Conservation (phyloP, 2,888 invertebrate genomes). For the Drosophila atroscutellata region DNA sequence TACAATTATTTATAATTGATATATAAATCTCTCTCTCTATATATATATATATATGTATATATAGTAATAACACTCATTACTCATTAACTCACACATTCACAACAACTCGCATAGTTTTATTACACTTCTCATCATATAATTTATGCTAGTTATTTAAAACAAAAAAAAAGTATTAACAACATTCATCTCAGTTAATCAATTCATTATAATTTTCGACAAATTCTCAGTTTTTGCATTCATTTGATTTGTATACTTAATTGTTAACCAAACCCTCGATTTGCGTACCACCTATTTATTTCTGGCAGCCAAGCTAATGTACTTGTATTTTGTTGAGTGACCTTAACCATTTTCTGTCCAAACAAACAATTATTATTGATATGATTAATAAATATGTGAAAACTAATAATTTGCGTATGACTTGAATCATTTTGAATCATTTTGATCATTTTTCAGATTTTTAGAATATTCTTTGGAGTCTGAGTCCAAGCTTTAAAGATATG, state of each 20-base stretch:
- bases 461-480: neutral
- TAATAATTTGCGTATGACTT: neutral
- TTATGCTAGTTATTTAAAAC: slow-evolving; percentile 34
- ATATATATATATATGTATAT: slow-evolving; percentile 23
- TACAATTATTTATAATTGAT: slow-evolving; percentile 59
- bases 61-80: slow-evolving; percentile 42
- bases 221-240: slow-evolving; percentile 17
- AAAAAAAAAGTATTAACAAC: slow-evolving; percentile 44
- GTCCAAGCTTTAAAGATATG: too few relatives aligned
- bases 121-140: slow-evolving; percentile 37
- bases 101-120: slow-evolving; percentile 63
- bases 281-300: slow-evolving; percentile 14
- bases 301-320: slow-evolving; percentile 27
- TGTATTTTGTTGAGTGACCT: slow-evolving; percentile 14
- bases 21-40: slow-evolving; percentile 11
- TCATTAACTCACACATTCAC: slow-evolving; percentile 34
- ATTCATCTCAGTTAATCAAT: slow-evolving; percentile 30
- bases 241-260: slow-evolving; percentile 11
- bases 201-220: slow-evolving; percentile 17
- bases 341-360: slow-evolving; percentile 26
- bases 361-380: slow-evolving; percentile 40
- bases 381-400: slow-evolving; percentile 46
- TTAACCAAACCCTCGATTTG: neutral
- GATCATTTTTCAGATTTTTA: neutral
- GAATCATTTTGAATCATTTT: neutral